phyloP scores from a whole-genome alignment of 1,140 invertebrate species.

The Sesamia nonagrioides region DNA sequence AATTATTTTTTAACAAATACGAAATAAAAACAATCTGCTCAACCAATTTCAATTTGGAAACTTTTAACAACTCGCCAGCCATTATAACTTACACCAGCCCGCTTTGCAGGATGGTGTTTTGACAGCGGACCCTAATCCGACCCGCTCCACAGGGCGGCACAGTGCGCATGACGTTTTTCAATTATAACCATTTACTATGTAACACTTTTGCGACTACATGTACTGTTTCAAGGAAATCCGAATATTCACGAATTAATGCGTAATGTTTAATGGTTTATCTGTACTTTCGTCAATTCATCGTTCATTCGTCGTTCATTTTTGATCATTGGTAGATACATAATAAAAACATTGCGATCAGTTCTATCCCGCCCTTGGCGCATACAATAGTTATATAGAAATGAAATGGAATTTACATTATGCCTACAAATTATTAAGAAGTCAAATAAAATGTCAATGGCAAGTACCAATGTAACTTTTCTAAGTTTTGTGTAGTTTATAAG shows the following conservation, averaged over 20 bases:
- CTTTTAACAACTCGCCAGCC: constrained; percentile 34
- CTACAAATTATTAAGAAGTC: too few relatives aligned
- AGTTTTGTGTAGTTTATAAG: too few relatives aligned
- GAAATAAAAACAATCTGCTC: not conserved
- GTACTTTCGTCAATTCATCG: not conserved
- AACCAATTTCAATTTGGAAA: constrained; percentile 13
- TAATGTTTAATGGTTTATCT: not conserved
- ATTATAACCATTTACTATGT: constrained; percentile 85
- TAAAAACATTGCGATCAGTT: too few relatives aligned
- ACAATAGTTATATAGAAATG: too few relatives aligned
- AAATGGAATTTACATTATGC: too few relatives aligned
- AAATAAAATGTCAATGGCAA: too few relatives aligned
- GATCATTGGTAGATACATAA: too few relatives aligned
- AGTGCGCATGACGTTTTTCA: constrained; percentile 84
- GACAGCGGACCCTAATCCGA: constrained; percentile 84
- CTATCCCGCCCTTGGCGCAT: too few relatives aligned
- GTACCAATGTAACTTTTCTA: too few relatives aligned
- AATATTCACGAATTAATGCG: constrained; percentile 19
- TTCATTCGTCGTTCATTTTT: not conserved
- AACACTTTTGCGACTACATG: constrained; percentile 76
- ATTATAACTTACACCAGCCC: constrained; percentile 53
- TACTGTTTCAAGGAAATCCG: constrained; percentile 14
- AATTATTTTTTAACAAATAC: not conserved
- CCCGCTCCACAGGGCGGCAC: constrained; percentile 81
- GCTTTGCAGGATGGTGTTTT: constrained; percentile 67